Conservation (phyloP, 2,888 invertebrate species). For the Pandemis corylana region DNA sequence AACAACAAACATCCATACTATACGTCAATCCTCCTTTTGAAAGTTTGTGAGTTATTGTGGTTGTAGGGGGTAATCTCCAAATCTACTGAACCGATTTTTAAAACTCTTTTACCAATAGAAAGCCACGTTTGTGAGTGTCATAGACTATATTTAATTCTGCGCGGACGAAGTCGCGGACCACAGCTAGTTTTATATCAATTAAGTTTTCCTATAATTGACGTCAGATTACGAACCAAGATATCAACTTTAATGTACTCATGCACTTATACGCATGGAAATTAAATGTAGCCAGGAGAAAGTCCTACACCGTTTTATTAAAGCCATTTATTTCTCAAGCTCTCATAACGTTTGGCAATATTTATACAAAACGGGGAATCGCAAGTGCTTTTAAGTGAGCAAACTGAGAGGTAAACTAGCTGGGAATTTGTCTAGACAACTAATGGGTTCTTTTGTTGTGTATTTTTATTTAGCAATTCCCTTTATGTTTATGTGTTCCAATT, state of each 20-base stretch:
- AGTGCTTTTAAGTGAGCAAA: conserved; percentile 33
- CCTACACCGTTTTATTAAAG: conserved; percentile 28
- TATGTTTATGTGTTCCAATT: conserved; percentile 53
- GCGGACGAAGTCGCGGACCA: too few species aligned
- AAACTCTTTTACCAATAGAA: too few species aligned
- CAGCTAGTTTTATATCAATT: not conserved
- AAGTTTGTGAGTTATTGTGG: too few species aligned
- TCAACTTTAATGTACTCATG: not conserved
- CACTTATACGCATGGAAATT: conserved; percentile 8
- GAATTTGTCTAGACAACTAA: conserved; percentile 39
- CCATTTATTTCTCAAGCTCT: conserved; percentile 34
- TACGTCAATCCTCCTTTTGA: too few species aligned
- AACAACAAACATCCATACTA: too few species aligned
- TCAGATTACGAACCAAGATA: not conserved
- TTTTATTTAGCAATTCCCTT: conserved; percentile 38
- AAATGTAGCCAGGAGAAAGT: conserved; percentile 7
- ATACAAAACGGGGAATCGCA: conserved; percentile 23
- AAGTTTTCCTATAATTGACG: not conserved
- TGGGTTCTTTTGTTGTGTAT: conserved; percentile 20
- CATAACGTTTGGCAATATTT: conserved; percentile 35
- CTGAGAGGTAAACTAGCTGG: conserved; percentile 15
- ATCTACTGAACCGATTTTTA: too few species aligned
- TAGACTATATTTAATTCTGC: too few species aligned
- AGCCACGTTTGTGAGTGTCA: too few species aligned
- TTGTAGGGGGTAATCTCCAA: too few species aligned